phyloP scores from a whole-genome alignment of 35 echinoderm and acorn worm species.

The Acanthaster planci region DNA sequence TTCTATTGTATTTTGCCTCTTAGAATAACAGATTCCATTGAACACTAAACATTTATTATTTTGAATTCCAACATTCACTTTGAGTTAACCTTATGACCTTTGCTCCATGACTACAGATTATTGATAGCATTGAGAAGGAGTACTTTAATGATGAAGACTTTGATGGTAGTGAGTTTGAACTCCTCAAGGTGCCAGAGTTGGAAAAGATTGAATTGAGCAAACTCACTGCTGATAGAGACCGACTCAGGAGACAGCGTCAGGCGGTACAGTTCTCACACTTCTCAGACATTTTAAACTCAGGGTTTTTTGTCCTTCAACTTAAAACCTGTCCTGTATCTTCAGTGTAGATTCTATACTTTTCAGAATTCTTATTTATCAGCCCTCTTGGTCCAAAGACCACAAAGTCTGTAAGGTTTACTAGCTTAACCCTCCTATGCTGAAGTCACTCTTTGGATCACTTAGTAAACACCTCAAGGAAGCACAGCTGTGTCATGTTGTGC shows the following conservation, averaged over 20 bases:
- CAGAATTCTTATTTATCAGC: background rate
- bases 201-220: slow-evolving; percentile 45
- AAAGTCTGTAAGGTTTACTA: no score
- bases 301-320: background rate
- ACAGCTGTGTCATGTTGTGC: no score
- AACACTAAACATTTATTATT: no score
- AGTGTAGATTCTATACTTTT: background rate
- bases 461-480: no score
- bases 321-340: background rate
- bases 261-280: slow-evolving; percentile 26
- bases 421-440: no score
- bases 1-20: no score
- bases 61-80: no score
- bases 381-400: no score
- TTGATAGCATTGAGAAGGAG: slow-evolving; percentile 87
- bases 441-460: no score
- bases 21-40: no score
- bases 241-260: slow-evolving; percentile 74
- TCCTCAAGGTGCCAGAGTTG: slow-evolving; percentile 62
- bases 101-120: slow-evolving; percentile 57
- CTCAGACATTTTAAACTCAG: background rate
- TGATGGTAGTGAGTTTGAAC: slow-evolving; percentile 83
- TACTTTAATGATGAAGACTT: slow-evolving; percentile 91
- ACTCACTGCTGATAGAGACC: slow-evolving; percentile 71
- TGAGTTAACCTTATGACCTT: background rate